Evolutionary conservation across 92 coral and sea anemone genomes (phyloP), one percentile per base, ranked within the genome.

Genomic region (Siderastrea siderea): DNA sequence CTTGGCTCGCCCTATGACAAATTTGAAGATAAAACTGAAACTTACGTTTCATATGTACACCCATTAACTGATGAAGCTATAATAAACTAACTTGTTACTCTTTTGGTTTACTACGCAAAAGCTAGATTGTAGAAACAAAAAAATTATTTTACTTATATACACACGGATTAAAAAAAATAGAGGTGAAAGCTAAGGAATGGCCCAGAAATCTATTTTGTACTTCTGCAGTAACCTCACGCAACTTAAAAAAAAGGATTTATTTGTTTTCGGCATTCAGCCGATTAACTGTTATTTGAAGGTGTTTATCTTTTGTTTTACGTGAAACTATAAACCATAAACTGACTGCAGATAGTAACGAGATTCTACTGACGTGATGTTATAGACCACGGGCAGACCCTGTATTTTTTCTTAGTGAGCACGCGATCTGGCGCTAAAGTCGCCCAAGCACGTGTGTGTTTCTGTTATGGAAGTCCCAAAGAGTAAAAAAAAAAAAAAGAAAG

Each of bases 71-170:
- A 26, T 47, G 47, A 3, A 45, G 43, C 47, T 71, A 15, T 58
- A n/a, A 68, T 82, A 82, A 48, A 55, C 70, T 68, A 11, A 8
- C 44, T 50, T 73, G 38, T 65, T 38, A 1, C 45, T 17, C 45
- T 65, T 2, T 5, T 8, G 44, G 45, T 38, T 26, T 10, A 44
- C 71, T 26, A 26, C 71, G 7, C 43, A 67, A 9, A 78, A 47
- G 11, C 12, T 62, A 47, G 7, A 17, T 63, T 14, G 4, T 45
- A 11, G 60, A 82, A 82, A 44, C 19, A 53, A 53, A 10, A 11
- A 44, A 71, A 54, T 66, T 14, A 14, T 46, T 69, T 6, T 16
- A 58, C 46, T 10, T 82, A 82, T 82, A 26, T 82, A 82, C 86
- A 82, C 26, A 69, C 3, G 57, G 5, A 74, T 47, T 58, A 46